phyloP scores from a whole-genome alignment of 2,888 invertebrate genomes.

The Idaea straminata region DNA sequence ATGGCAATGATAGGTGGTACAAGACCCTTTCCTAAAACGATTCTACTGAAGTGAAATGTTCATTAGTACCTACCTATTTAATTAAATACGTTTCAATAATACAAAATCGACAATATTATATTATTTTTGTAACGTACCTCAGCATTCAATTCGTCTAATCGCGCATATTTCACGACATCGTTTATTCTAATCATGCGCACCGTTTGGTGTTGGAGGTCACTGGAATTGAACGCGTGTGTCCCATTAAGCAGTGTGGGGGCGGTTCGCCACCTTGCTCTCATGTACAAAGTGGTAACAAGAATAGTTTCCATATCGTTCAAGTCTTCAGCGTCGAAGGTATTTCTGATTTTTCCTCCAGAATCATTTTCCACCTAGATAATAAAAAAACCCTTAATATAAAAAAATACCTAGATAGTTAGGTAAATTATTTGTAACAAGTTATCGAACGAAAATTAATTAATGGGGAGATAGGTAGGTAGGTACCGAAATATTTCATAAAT shows the following conservation, averaged over 20 bases:
- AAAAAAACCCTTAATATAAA: background rate
- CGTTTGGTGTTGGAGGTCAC: conserved; percentile 33
- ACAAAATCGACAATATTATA: background rate
- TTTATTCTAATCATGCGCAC: conserved; percentile 67
- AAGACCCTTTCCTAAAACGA: background rate
- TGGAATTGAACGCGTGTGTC: conserved; percentile 50
- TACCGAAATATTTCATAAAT: too few species aligned
- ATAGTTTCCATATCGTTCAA: conserved; percentile 51
- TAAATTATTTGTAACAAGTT: too few species aligned
- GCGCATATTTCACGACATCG: conserved; percentile 63
- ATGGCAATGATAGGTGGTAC: background rate
- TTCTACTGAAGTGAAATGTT: background rate
- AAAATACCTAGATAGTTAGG: too few species aligned
- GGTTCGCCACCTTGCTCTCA: conserved; percentile 66
- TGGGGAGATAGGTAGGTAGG: too few species aligned
- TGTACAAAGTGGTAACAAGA: conserved; percentile 55
- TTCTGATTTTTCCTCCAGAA: conserved; percentile 60
- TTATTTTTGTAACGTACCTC: conserved; percentile 41
- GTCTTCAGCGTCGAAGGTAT: conserved; percentile 68
- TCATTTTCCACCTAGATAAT: conserved; percentile 54
- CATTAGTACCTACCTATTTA: background rate
- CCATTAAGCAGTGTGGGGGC: conserved; percentile 71
- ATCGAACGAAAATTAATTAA: too few species aligned
- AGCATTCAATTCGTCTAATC: conserved; percentile 60
- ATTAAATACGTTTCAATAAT: background rate